Evolutionary conservation across 2,888 invertebrate genomes (phyloP).

Genomic region (Limnephilus lunatus): DNA sequence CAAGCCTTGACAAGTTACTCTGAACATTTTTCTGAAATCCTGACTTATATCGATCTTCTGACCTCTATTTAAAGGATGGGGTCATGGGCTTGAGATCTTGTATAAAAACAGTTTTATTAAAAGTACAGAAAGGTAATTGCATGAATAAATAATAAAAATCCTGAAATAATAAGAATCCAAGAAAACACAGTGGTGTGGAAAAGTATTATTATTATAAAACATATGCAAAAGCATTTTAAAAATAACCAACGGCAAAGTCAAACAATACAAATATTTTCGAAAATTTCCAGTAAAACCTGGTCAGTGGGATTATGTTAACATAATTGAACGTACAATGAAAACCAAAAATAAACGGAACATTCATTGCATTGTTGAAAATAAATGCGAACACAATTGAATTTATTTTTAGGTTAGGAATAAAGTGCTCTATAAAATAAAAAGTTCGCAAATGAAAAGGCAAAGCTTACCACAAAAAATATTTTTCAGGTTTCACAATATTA

Average conservation of each 20-base stretch:
- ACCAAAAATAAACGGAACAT: neutral
- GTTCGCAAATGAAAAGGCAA: neutral
- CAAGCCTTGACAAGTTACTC: too few species aligned
- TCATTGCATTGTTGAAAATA: neutral
- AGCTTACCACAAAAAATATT: neutral
- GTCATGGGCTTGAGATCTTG: neutral
- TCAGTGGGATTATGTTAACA: neutral
- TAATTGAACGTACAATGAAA: neutral
- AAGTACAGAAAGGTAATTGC: too few species aligned
- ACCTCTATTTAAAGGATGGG: neutral
- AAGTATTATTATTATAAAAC: neutral
- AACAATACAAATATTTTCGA: neutral
- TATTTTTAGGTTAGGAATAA: neutral
- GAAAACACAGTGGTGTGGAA: neutral
- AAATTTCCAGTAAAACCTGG: neutral
- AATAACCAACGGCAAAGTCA: neutral
- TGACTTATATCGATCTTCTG: too few species aligned
- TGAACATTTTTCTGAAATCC: too few species aligned
- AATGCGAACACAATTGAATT: neutral
- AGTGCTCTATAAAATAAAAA: neutral
- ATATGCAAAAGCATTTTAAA: neutral
- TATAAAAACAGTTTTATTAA: too few species aligned
- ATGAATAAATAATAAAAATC: neutral
- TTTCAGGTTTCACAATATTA: neutral
- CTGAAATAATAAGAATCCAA: neutral